These are phyloP conservation scores for Dynastes hyllus DNA, from an alignment of 2,888 invertebrate species.

Conservation along the genomic window DNA sequence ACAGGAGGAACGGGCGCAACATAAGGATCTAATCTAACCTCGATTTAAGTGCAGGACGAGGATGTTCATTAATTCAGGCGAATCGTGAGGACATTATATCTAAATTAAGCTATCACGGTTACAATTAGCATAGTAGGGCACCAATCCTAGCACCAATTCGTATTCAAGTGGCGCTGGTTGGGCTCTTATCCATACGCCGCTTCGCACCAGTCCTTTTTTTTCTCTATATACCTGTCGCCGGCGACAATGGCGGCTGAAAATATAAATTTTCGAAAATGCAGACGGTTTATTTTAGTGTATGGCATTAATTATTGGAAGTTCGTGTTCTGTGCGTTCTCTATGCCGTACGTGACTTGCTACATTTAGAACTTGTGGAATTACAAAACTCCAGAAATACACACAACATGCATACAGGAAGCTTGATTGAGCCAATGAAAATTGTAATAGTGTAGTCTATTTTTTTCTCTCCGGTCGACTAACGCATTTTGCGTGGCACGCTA, in stretches of 20 bases:
- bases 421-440: slow-evolving; percentile 35
- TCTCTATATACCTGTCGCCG: slow-evolving; percentile 39
- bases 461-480: slow-evolving; percentile 10
- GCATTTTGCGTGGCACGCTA: slow-evolving; percentile 23
- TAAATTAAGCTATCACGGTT: slow-evolving; percentile 66
- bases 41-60: slow-evolving; percentile 62
- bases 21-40: slow-evolving; percentile 49
- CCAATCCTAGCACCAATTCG: slow-evolving; percentile 62
- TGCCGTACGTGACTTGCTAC: slow-evolving; percentile 26
- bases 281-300: slow-evolving; percentile 43
- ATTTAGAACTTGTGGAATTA: slow-evolving; percentile 40
- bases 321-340: slow-evolving; percentile 14
- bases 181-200: slow-evolving; percentile 35
- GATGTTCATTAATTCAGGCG: slow-evolving; percentile 64
- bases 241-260: slow-evolving; percentile 39
- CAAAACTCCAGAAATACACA: slow-evolving; percentile 37
- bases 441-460: slow-evolving; percentile 29
- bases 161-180: slow-evolving; percentile 60
- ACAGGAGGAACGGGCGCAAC: slow-evolving; percentile 16
- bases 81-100: slow-evolving; percentile 65
- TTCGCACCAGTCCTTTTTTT: slow-evolving; percentile 23
- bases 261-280: slow-evolving; percentile 42
- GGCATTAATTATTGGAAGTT: slow-evolving; percentile 42
- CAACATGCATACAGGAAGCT: slow-evolving; percentile 20
- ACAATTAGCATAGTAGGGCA: slow-evolving; percentile 65